phyloP scores from a whole-genome alignment of 2,113 vertebrate genomes.

The Dryoscopus gambensis region DNA sequence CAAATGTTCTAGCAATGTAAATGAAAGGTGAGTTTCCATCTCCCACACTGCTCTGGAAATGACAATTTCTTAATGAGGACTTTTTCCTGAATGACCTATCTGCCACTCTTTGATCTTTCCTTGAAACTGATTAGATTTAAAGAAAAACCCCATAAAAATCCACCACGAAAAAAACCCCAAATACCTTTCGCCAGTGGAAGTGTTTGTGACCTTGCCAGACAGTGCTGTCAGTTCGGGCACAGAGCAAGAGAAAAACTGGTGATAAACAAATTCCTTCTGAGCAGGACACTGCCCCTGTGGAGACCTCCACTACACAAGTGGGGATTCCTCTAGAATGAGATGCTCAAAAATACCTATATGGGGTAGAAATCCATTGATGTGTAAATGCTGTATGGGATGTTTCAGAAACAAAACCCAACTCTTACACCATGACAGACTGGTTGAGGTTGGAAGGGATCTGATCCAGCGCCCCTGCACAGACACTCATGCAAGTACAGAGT shows the following conservation, averaged over 20 bases:
- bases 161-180: neutral
- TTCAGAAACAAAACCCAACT: neutral
- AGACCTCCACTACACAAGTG: neutral
- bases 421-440: neutral
- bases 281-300: neutral
- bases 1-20: neutral
- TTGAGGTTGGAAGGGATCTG: neutral
- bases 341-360: neutral
- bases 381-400: neutral
- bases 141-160: neutral
- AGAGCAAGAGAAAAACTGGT: neutral
- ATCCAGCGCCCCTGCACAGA: neutral
- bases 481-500: neutral
- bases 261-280: neutral
- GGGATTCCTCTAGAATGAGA: neutral
- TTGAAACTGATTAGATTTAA: neutral
- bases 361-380: neutral
- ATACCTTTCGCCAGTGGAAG: neutral
- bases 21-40: neutral
- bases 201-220: neutral
- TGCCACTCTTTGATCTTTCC: neutral
- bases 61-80: neutral
- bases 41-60: neutral
- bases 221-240: accelerated
- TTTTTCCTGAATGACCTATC: neutral